phyloP scores from a whole-genome alignment of 2,113 vertebrate genomes.

The Oxyruncus cristatus region DNA sequence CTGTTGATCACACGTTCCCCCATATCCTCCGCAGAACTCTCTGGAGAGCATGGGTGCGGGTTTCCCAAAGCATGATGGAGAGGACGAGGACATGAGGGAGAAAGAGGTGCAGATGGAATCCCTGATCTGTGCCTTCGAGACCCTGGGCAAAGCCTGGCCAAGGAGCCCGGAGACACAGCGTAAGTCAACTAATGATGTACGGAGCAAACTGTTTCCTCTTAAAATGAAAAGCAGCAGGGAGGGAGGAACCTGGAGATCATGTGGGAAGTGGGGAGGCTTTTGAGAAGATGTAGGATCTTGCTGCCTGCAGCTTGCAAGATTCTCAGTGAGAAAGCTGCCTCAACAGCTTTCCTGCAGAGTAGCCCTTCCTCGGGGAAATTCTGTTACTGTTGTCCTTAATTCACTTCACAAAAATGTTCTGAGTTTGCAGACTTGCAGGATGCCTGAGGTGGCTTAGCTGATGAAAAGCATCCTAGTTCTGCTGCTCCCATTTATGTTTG shows the following conservation, averaged over 20 bases:
- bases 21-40: constrained; percentile 75
- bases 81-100: constrained; percentile 80
- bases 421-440: neutral
- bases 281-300: neutral
- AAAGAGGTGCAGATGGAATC: constrained; percentile 86
- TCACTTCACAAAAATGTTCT: neutral
- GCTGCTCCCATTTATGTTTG: neutral
- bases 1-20: neutral
- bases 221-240: neutral
- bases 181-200: constrained; percentile 54
- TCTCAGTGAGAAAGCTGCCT: neutral
- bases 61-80: constrained; percentile 71
- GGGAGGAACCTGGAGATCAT: neutral
- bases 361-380: neutral
- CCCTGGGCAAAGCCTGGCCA: constrained; percentile 92
- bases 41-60: constrained; percentile 66
- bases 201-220: neutral
- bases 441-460: neutral
- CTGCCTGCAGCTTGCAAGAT: neutral
- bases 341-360: neutral
- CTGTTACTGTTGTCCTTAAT: neutral
- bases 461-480: neutral
- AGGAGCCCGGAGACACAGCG: constrained; percentile 83
- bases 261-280: neutral
- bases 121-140: constrained; percentile 89